Base-by-base conservation (phyloP, 2,888 invertebrate genomes). In the Melanargia galathea region DNA sequence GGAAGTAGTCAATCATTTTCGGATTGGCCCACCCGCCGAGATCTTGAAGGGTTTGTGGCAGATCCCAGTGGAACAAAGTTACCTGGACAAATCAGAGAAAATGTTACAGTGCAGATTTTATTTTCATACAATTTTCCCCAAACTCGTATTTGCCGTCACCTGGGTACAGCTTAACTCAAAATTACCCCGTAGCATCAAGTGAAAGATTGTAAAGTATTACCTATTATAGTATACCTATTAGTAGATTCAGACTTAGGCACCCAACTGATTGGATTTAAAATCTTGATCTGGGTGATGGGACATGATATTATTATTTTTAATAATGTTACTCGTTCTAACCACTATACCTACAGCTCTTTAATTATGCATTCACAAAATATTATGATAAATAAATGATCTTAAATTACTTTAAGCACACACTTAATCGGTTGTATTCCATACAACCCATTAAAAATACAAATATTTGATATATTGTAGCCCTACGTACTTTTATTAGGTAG, bases 51-150 rank as follows among this genome's bases (percentile, higher is more conserved):
- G 83, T 71, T 81, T 93, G 92, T 0, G 94, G 94, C 65, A 94
- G 83, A 78, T 95, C 94, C 94, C 94, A 94, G 73, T 95, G 94
- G 84, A 94, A 94, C 52, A 95, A 75, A 0, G 94, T 94, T 1
- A 94, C 93, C 92, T 92, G 80, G 46, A 51, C 10, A n/a, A 57
- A 20, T 46, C 35, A n/a, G 30, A 26, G 5, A 3, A 13, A 24
- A 20, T 7, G 3, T 16, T 24, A 18, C 7, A 51, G 11, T 45
- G 20, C 6, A 18, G 18, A 20, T 16, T 18, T 18, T 45, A 20
- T 20, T 30, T 30, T n/a, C n/a, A n/a, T n/a, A n/a, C n/a, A n/a
- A n/a, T n/a, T n/a, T n/a, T n/a, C n/a, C n/a, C n/a, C n/a, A n/a
- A n/a, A n/a, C n/a, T n/a, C n/a, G n/a, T n/a, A n/a, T 8, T 30